Evolutionary conservation across 2,797 vertebrate genomes (phyloP).

Genomic region (Columba guinea): DNA sequence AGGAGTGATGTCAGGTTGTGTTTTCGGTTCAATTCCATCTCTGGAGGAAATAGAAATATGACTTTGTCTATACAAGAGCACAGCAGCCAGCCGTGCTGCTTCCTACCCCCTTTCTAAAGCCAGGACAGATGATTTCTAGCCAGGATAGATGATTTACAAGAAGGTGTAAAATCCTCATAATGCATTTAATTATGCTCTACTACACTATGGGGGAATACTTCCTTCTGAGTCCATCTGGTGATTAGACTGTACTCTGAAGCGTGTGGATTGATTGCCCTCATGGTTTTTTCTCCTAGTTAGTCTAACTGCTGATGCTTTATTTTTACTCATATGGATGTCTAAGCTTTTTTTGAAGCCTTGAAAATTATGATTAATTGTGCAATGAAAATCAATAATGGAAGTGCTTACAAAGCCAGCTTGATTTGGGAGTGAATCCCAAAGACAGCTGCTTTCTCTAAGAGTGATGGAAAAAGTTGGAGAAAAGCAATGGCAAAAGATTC

Average conservation of each 20-base stretch:
- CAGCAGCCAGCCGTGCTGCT: background rate
- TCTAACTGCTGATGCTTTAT: slow-evolving; percentile 62
- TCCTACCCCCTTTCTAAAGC: slow-evolving; percentile 48
- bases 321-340: slow-evolving; percentile 29
- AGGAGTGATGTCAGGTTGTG: background rate
- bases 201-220: slow-evolving; percentile 67
- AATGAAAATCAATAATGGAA: slow-evolving; percentile 58
- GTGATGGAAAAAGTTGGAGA: background rate
- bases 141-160: slow-evolving; percentile 44
- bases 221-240: slow-evolving; percentile 72
- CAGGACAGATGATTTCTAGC: slow-evolving; percentile 39
- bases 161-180: slow-evolving; percentile 62
- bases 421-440: slow-evolving; percentile 33
- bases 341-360: slow-evolving; percentile 43
- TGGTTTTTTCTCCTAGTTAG: slow-evolving; percentile 59
- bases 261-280: slow-evolving; percentile 60
- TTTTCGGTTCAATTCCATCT: background rate
- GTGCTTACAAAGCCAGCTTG: slow-evolving; percentile 53
- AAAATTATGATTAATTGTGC: slow-evolving; percentile 67
- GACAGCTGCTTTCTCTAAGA: slow-evolving; percentile 51
- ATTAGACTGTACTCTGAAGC: slow-evolving; percentile 67
- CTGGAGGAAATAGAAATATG: background rate
- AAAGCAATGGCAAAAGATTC: slow-evolving; percentile 8
- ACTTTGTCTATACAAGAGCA: background rate
- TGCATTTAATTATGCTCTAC: slow-evolving; percentile 67